Conservation (phyloP, 2,113 vertebrate species). For the Coptodon rendalli region DNA sequence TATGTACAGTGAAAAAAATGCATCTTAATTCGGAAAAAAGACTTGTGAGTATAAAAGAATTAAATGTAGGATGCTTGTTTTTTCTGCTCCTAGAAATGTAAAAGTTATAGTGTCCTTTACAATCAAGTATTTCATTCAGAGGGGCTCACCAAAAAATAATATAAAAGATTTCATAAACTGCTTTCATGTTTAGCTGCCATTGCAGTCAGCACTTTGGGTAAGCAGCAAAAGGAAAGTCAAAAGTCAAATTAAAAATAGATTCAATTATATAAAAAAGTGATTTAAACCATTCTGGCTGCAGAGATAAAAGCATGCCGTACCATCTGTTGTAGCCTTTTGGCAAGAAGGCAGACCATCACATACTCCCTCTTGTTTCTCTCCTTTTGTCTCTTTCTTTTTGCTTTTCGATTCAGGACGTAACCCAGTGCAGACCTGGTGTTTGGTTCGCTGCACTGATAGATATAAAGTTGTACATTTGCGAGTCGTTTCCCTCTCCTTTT, state of each 20-base stretch:
- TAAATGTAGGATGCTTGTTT: not conserved
- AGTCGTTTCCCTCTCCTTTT: not conserved
- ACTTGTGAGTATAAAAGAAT: not conserved
- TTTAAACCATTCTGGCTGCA: not conserved
- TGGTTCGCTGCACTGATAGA: constrained; percentile 12
- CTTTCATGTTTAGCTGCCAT: not conserved
- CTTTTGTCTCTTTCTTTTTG: not conserved
- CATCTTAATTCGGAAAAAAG: not conserved
- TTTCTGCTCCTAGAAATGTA: not conserved
- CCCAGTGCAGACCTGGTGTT: not conserved
- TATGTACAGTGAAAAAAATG: not conserved
- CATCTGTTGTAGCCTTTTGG: constrained; percentile 19
- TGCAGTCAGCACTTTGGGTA: not conserved
- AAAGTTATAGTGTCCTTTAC: not conserved
- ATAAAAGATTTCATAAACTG: not conserved
- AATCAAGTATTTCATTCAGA: not conserved
- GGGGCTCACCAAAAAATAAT: not conserved
- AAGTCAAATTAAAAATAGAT: not conserved
- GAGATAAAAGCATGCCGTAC: not conserved
- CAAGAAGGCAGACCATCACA: not conserved
- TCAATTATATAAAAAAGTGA: not conserved
- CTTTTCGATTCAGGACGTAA: not conserved
- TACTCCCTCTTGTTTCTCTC: not conserved
- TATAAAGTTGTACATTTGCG: constrained; percentile 20
- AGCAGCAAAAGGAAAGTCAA: not conserved